Base-by-base conservation (phyloP, 2,797 vertebrate species). In the Falco novaeseelandiae region DNA sequence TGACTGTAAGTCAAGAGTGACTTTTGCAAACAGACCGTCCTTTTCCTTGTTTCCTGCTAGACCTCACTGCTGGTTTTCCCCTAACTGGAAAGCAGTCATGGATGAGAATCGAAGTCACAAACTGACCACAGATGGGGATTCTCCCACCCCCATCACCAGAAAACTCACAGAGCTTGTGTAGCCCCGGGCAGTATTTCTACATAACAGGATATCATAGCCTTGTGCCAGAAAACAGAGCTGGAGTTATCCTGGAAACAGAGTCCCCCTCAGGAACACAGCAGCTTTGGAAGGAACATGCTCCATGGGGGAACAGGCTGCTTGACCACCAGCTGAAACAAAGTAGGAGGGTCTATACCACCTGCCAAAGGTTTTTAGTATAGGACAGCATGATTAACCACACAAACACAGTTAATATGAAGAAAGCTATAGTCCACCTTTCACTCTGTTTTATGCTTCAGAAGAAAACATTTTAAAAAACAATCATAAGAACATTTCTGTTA, bases 221-320 rank as follows among this genome's bases (percentile, higher is more conserved):
- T 66, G 10, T 26, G 9, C 3, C 20, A 87, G 36, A 61, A 63
- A 57, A 15, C 5, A 89, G 19, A 78, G 22, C 0, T 26, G 54
- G 17, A 88, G 16, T 63, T 83, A 44, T 5, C 18, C 55, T 38
- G 40, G 70, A 87, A 90, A 65, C 8, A 46, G 38, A 77, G 8
- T 2, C 36, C 36, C 36, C 10, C 26, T 77, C 59, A 51, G 29
- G 17, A 83, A 8, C 4, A 13, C 14, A 7, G 12, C 20, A 29
- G 23, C 18, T 72, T 82, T 76, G 20, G 19, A 16, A 73, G 2
- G 5, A 9, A 42, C 14, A 8, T 0, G 1, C 3, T 81, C 12
- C 0, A 0, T 6, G 9, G 4, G 19, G 2, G 5, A 1, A 26
- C 4, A 17, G 23, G 14, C 6, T 80, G 4, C 62, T 32, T 52